Percentiles rank a stretch among this genome's conserved stretches.
phyloP scores from a whole-genome alignment of 2,888 invertebrate species.

The Galerucella pusilla region DNA sequence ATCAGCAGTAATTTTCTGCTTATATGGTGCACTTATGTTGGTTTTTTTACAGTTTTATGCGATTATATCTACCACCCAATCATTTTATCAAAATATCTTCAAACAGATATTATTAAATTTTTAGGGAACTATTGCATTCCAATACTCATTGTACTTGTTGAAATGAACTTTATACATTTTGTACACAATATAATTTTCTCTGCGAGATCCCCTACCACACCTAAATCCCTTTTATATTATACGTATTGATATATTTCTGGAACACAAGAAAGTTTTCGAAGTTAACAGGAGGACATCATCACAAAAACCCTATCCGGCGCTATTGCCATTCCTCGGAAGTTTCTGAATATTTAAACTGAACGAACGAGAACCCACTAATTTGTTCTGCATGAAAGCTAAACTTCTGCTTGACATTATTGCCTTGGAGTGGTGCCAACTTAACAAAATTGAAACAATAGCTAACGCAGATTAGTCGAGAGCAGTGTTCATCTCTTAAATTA shows the following conservation, averaged over 20 bases:
- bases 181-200: not conserved
- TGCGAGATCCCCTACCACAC: not conserved
- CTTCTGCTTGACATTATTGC: constrained; percentile 61
- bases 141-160: too few relatives aligned
- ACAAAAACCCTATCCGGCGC: constrained; percentile 46
- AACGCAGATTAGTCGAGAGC: constrained; percentile 55
- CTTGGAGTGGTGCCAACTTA: constrained; percentile 60
- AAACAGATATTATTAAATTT: too few relatives aligned
- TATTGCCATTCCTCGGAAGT: constrained; percentile 51
- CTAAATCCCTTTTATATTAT: not conserved
- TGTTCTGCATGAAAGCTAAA: constrained; percentile 61
- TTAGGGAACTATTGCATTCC: too few relatives aligned
- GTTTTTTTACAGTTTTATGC: too few relatives aligned
- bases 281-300: constrained; percentile 43
- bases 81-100: too few relatives aligned
- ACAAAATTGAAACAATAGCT: constrained; percentile 64
- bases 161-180: not conserved
- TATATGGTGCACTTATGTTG: too few relatives aligned
- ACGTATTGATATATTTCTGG: constrained; percentile 15
- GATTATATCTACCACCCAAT: too few relatives aligned
- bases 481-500: constrained; percentile 40
- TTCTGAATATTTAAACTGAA: constrained; percentile 59
- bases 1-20: too few relatives aligned
- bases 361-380: constrained; percentile 59
- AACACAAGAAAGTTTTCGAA: constrained; percentile 23